A percentile compares a stretch with the other conserved stretches of the same genome.
These are phyloP conservation scores for Limnothrissa miodon DNA, from an alignment of 2,113 vertebrate genomes.

Conservation along the genomic window DNA sequence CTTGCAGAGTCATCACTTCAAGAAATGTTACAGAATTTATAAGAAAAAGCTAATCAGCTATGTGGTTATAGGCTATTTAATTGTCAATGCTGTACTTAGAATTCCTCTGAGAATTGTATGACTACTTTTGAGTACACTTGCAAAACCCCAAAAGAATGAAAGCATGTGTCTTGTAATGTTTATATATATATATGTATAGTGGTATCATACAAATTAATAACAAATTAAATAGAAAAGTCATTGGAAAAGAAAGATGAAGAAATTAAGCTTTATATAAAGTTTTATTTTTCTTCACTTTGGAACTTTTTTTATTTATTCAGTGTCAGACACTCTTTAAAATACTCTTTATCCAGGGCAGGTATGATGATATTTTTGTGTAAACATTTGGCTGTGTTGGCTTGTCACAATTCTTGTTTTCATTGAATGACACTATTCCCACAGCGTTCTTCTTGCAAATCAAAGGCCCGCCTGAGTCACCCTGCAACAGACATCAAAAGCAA, in stretches of 20 bases:
- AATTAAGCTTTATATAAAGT: no score
- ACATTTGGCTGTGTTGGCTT: constrained; percentile 9
- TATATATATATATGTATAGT: no score
- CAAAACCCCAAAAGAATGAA: no score
- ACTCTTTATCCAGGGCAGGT: constrained; percentile 17
- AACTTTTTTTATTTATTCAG: not conserved
- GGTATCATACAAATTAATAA: no score
- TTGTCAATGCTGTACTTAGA: no score
- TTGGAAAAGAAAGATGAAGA: no score
- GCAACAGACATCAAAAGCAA: constrained; percentile 9
- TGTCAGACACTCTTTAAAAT: not conserved
- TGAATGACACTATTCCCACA: constrained; percentile 33
- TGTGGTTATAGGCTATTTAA: no score
- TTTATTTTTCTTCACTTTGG: no score
- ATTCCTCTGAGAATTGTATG: no score
- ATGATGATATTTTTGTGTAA: constrained; percentile 23
- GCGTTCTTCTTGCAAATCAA: constrained; percentile 48
- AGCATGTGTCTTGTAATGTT: no score
- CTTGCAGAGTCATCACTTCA: not conserved
- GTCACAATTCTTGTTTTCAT: not conserved
- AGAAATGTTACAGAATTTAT: not conserved
- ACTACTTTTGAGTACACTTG: no score
- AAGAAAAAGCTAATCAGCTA: not conserved
- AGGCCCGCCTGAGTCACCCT: constrained; percentile 56
- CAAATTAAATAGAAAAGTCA: no score